Conservation (phyloP, 2,113 vertebrate genomes). For the Baryphthengus martii region DNA sequence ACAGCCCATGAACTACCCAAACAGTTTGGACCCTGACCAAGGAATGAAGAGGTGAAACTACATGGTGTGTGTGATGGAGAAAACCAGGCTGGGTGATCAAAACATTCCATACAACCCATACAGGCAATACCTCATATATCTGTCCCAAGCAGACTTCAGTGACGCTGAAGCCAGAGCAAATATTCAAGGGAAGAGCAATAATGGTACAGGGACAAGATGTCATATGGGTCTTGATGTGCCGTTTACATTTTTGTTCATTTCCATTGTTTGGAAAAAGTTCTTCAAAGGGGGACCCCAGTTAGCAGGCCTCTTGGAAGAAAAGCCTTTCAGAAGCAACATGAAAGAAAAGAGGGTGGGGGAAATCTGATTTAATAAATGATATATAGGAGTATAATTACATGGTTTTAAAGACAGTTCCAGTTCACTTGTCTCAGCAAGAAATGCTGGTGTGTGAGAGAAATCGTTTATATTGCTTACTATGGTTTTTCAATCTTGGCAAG, state of each 20-base stretch:
- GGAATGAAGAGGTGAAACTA: background rate
- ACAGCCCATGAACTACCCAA: background rate
- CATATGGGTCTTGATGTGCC: background rate
- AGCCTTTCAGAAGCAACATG: slow-evolving; percentile 46
- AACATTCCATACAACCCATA: background rate
- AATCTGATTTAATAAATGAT: slow-evolving; percentile 74
- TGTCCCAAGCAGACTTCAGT: background rate
- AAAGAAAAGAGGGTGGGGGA: slow-evolving; percentile 65
- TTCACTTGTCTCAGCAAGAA: slow-evolving; percentile 65
- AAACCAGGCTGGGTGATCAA: background rate
- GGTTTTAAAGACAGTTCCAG: slow-evolving; percentile 52
- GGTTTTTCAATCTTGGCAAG: slow-evolving; percentile 58
- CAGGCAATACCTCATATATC: fast-evolving
- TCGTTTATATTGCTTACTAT: slow-evolving; percentile 55
- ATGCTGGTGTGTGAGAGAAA: slow-evolving; percentile 33
- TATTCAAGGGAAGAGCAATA: background rate
- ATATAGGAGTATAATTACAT: slow-evolving; percentile 56
- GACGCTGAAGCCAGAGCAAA: background rate
- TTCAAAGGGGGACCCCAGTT: background rate
- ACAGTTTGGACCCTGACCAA: background rate
- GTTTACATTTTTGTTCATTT: background rate
- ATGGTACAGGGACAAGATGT: background rate
- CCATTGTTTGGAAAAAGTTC: background rate
- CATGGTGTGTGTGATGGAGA: background rate
- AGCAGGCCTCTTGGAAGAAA: slow-evolving; percentile 12